Conservation (phyloP, 2,113 vertebrate species). For the Periophthalmodon schlosseri region DNA sequence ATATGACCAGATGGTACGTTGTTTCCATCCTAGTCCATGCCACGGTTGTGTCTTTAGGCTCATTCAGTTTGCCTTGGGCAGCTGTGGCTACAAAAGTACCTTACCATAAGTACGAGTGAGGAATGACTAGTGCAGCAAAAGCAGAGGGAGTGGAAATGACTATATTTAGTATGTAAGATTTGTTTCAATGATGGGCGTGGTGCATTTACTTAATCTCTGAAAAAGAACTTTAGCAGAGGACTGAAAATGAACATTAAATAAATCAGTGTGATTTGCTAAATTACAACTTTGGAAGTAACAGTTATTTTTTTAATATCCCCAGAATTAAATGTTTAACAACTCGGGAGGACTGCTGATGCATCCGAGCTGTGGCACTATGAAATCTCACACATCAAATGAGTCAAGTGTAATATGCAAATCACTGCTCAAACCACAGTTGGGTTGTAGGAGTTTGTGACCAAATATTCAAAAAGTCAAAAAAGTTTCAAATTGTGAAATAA, state of each 20-base stretch:
- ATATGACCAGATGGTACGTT: too few relatives aligned
- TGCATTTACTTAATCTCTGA: too few relatives aligned
- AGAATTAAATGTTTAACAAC: neutral
- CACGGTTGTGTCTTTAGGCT: too few relatives aligned
- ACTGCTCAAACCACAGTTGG: constrained; percentile 2
- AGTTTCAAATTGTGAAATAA: neutral
- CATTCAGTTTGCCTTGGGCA: too few relatives aligned
- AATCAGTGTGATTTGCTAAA: neutral
- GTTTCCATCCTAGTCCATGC: too few relatives aligned
- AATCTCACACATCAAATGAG: neutral
- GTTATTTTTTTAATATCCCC: neutral
- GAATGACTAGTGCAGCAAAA: too few relatives aligned
- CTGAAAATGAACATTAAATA: neutral
- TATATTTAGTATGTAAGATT: too few relatives aligned
- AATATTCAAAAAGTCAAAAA: neutral
- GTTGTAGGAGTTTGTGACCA: constrained; percentile 1
- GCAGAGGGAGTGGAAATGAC: too few relatives aligned
- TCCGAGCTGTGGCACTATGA: neutral
- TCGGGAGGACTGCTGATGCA: neutral
- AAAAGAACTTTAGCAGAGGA: neutral
- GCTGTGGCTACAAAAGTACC: too few relatives aligned
- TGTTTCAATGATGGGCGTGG: too few relatives aligned
- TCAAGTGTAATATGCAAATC: constrained; percentile 2
- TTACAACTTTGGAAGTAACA: neutral
- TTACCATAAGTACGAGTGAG: too few relatives aligned